Percentiles rank a stretch among this genome's conserved stretches.
phyloP scores from a whole-genome alignment of 2,888 invertebrate genomes.

The Torymus aiolomorphi region DNA sequence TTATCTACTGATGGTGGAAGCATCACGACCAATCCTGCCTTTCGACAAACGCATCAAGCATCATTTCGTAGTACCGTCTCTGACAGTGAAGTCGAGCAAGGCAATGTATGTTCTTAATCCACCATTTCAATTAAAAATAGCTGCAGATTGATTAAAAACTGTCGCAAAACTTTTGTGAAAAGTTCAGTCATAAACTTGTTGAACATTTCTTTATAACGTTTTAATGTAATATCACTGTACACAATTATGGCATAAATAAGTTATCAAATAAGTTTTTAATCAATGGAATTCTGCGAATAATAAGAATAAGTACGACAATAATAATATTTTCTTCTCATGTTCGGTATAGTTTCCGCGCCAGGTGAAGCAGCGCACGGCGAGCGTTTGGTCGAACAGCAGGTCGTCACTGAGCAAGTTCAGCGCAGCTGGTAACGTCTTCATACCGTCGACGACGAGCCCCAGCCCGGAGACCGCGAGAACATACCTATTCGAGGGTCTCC shows the following conservation, averaged over 20 bases:
- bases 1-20: slow-evolving; percentile 83
- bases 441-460: slow-evolving; percentile 88
- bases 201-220: too few relatives aligned
- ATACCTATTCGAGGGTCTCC: slow-evolving; percentile 89
- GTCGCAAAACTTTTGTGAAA: too few relatives aligned
- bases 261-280: too few relatives aligned
- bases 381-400: slow-evolving; percentile 90
- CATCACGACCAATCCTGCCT: slow-evolving; percentile 88
- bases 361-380: slow-evolving; percentile 88
- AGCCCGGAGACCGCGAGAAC: slow-evolving; percentile 93
- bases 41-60: slow-evolving; percentile 84
- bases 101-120: slow-evolving; percentile 83
- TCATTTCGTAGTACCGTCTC: slow-evolving; percentile 93
- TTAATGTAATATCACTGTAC: too few relatives aligned
- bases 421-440: slow-evolving; percentile 90
- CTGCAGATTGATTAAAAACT: too few relatives aligned
- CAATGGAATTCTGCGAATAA: too few relatives aligned
- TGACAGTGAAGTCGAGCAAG: slow-evolving; percentile 94
- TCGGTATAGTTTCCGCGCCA: slow-evolving; percentile 81
- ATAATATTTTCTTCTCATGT: too few relatives aligned
- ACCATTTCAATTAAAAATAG: not conserved
- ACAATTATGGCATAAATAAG: too few relatives aligned
- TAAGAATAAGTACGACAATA: too few relatives aligned
- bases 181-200: too few relatives aligned
- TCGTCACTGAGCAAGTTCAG: slow-evolving; percentile 91